Percentiles rank a stretch among this genome's conserved stretches.
These are phyloP conservation scores for Gadus macrocephalus DNA, from an alignment of 2,113 vertebrate genomes.

Conservation along the genomic window DNA sequence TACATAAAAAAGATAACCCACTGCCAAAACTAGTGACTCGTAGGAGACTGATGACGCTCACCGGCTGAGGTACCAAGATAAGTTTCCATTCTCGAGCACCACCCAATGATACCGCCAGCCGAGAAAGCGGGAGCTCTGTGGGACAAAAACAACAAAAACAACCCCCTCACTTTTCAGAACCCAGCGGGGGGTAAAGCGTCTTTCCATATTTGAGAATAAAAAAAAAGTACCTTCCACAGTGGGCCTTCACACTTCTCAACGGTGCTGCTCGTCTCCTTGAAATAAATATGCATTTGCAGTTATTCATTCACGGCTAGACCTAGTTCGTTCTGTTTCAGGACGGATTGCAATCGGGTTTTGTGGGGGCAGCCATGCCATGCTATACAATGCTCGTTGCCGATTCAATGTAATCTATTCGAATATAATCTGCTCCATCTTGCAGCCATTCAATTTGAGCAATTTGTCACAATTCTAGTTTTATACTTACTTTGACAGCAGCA, in stretches of 20 bases:
- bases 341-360: not conserved
- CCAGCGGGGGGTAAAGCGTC: too few species aligned
- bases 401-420: too few species aligned
- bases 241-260: constrained; percentile 81
- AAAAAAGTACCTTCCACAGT: constrained; percentile 82
- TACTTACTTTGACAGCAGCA: constrained; percentile 76
- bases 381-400: too few species aligned
- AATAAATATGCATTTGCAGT: constrained; percentile 17
- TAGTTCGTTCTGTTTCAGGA: not conserved
- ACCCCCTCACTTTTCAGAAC: not conserved
- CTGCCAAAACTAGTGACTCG: not conserved
- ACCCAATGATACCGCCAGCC: constrained; percentile 88
- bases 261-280: constrained; percentile 68
- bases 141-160: constrained; percentile 11
- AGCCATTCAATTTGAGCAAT: too few species aligned
- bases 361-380: too few species aligned
- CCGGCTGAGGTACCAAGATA: constrained; percentile 90
- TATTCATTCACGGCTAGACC: not conserved
- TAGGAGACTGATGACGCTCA: constrained; percentile 66
- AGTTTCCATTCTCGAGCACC: constrained; percentile 83
- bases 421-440: too few species aligned
- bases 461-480: not conserved
- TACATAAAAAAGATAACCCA: not conserved
- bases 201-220: not conserved
- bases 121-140: constrained; percentile 83